Conservation (phyloP, 2,113 vertebrate species). For the Camelus bactrianus region DNA sequence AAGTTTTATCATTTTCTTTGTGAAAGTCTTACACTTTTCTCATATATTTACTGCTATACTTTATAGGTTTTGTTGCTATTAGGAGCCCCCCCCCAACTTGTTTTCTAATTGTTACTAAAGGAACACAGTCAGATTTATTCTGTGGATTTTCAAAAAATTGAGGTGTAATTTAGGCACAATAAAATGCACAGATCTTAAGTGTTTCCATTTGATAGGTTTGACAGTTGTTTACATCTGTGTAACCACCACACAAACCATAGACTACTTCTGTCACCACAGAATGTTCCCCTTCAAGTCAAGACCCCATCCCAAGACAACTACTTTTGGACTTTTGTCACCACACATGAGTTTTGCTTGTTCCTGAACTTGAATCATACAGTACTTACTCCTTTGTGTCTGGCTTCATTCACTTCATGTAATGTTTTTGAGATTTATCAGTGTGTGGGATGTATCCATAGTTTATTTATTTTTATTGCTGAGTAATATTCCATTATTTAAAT, state of each 20-base stretch:
- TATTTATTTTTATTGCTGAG: neutral
- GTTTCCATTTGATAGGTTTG: neutral
- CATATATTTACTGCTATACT: neutral
- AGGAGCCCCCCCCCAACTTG: neutral
- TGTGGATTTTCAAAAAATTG: neutral
- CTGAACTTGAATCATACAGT: neutral
- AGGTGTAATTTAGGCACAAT: neutral
- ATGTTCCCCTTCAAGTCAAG: neutral
- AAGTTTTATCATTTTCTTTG: slow-evolving; percentile 6
- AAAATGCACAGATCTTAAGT: neutral
- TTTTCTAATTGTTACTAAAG: neutral
- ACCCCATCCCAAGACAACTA: neutral
- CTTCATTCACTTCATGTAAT: neutral
- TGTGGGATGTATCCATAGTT: neutral
- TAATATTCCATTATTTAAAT: neutral
- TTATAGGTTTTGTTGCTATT: neutral
- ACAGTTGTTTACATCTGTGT: neutral
- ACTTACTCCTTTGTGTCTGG: neutral
- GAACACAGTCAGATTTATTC: neutral
- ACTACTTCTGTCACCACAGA: neutral
- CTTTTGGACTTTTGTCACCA: neutral
- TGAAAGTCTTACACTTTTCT: neutral
- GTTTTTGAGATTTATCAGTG: neutral
- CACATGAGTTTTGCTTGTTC: neutral
- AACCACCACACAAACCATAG: neutral